Evolutionary conservation across 2,888 invertebrate genomes (phyloP).

Genomic region (Aspidapion aeneum): DNA sequence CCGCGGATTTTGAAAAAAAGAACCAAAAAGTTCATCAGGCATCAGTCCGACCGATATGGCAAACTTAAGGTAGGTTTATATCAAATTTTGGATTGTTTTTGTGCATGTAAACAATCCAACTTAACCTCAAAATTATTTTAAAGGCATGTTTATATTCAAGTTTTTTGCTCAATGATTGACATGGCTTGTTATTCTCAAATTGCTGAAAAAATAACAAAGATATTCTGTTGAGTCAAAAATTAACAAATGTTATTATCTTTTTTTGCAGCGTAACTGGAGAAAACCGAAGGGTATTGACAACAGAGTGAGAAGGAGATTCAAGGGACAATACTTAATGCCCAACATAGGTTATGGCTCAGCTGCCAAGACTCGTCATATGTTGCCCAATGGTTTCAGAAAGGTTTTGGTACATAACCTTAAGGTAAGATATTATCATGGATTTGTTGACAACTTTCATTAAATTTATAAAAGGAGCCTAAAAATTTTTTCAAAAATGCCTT

Average conservation of each 20-base stretch:
- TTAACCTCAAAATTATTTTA: conserved; percentile 1
- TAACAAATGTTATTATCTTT: too few relatives aligned
- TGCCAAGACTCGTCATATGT: conserved; percentile 92
- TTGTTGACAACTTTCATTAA: too few relatives aligned
- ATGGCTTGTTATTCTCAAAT: too few relatives aligned
- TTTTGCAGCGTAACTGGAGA: conserved; percentile 88
- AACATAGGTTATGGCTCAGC: conserved; percentile 98
- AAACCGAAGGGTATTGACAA: conserved; percentile 99
- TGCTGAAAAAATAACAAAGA: too few relatives aligned
- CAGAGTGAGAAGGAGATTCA: conserved; percentile 97
- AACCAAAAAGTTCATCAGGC: conserved; percentile 96
- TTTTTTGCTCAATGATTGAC: too few relatives aligned
- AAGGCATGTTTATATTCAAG: background rate
- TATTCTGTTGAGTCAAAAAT: too few relatives aligned
- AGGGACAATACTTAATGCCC: conserved; percentile 99
- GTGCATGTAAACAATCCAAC: background rate
- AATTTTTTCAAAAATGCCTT: conserved; percentile 2
- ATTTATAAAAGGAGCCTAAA: background rate
- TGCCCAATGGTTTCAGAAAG: conserved; percentile 97
- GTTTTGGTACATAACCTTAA: conserved; percentile 86
- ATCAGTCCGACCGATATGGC: conserved; percentile 97
- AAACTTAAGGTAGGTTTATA: conserved; percentile 75
- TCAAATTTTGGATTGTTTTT: background rate
- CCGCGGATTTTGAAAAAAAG: conserved; percentile 95
- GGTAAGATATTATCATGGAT: conserved; percentile 53